Conservation (phyloP, 2,113 vertebrate genomes). For the Corythornis cristatus region DNA sequence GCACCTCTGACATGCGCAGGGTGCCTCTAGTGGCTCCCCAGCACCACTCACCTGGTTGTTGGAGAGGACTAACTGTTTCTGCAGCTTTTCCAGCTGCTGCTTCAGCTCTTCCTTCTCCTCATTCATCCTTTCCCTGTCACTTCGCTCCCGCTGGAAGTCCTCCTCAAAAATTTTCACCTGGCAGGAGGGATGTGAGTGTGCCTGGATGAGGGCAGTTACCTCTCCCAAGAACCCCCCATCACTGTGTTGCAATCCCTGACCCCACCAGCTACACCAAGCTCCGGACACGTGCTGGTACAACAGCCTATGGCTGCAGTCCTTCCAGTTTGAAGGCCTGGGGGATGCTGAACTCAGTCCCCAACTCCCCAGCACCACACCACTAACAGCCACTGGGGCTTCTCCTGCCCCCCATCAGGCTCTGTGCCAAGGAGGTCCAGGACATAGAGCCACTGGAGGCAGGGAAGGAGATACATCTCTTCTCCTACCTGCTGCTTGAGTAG, state of each 20-base stretch:
- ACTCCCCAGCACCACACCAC: neutral
- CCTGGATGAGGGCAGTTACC: neutral
- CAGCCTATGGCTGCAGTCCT: neutral
- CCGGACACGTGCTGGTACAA: rapidly evolving
- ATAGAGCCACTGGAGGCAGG: too few species aligned
- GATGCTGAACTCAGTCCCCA: rapidly evolving
- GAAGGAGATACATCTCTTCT: too few species aligned
- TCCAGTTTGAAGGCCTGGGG: neutral
- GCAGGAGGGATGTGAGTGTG: neutral
- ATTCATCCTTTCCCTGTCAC: slow-evolving; percentile 96
- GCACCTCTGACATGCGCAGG: neutral
- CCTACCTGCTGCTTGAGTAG: slow-evolving; percentile 87
- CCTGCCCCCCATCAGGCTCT: neutral
- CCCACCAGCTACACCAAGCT: neutral
- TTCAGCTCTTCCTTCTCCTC: slow-evolving; percentile 97
- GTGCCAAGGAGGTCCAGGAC: neutral
- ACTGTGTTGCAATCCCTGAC: rapidly evolving
- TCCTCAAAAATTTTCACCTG: slow-evolving; percentile 99
- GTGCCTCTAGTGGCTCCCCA: neutral
- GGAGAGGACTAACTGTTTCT: slow-evolving; percentile 89
- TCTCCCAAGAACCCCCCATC: neutral
- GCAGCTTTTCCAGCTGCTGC: slow-evolving; percentile 90
- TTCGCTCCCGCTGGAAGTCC: slow-evolving; percentile 94
- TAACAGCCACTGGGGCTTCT: neutral
- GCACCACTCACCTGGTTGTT: slow-evolving; percentile 79